Percentiles rank a stretch among this genome's conserved stretches.
Conservation (phyloP, 2,797 vertebrate species). For the Percopsis omiscomaycus region DNA sequence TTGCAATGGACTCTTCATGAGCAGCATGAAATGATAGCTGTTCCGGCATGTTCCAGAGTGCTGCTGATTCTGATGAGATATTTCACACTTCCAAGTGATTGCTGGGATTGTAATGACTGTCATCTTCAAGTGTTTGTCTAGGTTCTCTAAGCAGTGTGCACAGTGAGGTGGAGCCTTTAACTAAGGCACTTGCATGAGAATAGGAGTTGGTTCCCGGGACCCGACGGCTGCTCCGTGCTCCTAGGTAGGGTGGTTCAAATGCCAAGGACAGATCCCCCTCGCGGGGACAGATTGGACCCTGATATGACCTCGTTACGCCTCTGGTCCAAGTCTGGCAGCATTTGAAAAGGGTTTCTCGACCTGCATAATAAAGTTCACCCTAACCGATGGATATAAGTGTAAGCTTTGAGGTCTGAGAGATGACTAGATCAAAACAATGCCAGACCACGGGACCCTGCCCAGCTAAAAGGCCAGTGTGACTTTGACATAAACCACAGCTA, state of each 20-base stretch:
- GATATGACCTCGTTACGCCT: no score
- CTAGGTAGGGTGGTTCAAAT: no score
- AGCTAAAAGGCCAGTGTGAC: neutral
- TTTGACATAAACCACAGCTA: no score
- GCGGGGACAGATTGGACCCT: no score
- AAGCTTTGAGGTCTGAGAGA: neutral
- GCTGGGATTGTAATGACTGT: neutral
- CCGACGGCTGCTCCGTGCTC: no score
- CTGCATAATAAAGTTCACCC: neutral
- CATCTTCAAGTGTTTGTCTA: neutral
- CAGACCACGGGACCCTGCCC: neutral
- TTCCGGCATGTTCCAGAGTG: neutral
- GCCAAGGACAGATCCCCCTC: no score
- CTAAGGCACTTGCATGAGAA: no score
- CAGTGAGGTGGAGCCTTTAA: no score
- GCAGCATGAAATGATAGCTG: neutral
- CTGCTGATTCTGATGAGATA: constrained; percentile 3
- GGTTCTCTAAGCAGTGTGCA: no score
- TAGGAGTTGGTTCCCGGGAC: no score
- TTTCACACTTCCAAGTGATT: neutral
- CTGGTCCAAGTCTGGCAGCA: no score
- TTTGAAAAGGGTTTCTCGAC: no score
- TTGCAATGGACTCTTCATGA: neutral
- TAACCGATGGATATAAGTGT: neutral
- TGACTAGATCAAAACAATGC: neutral